These are phyloP conservation scores for Stylophora pistillata DNA, from an alignment of 64 coral and sea anemone species.

Conservation along the genomic window DNA sequence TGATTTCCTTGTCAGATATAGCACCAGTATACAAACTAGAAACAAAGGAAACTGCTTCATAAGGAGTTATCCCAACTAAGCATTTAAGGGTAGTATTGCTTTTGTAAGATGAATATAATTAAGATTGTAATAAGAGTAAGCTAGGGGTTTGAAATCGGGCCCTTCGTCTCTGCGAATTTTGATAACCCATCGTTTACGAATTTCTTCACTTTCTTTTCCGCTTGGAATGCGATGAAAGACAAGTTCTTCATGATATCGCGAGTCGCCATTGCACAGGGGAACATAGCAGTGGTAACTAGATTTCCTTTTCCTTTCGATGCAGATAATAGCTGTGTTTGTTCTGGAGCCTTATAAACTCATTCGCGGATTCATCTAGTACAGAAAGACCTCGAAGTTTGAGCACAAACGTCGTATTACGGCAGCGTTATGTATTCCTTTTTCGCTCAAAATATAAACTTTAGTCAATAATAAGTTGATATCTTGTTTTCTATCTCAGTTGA, in stretches of 20 bases:
- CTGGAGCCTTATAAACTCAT: conserved; percentile 14
- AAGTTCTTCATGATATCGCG: conserved; percentile 60
- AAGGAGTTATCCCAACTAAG: too few relatives aligned
- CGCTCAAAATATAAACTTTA: conserved; percentile 5
- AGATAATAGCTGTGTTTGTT: conserved; percentile 4
- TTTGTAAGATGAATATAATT: too few relatives aligned
- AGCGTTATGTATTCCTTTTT: neutral
- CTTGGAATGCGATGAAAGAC: conserved; percentile 49
- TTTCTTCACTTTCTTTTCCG: conserved; percentile 28
- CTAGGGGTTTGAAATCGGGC: conserved; percentile 16
- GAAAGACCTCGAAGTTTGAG: neutral
- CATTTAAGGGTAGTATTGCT: too few relatives aligned
- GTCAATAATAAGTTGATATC: neutral
- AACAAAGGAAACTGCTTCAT: too few relatives aligned
- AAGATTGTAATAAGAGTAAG: neutral
- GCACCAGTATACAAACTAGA: too few relatives aligned
- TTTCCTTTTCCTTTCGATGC: conserved; percentile 29
- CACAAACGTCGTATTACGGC: neutral
- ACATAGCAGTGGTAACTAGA: conserved; percentile 68
- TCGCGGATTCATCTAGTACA: conserved; percentile 11
- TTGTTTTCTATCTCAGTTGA: conserved; percentile 12
- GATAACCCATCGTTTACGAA: conserved; percentile 18
- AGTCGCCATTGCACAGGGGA: conserved; percentile 71
- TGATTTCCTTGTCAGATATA: too few relatives aligned
- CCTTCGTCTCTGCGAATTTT: conserved; percentile 83